Evolutionary conservation across 2,113 vertebrate genomes (phyloP), one percentile per base, ranked within the genome.

Genomic region (Heloderma charlesbogerti): DNA sequence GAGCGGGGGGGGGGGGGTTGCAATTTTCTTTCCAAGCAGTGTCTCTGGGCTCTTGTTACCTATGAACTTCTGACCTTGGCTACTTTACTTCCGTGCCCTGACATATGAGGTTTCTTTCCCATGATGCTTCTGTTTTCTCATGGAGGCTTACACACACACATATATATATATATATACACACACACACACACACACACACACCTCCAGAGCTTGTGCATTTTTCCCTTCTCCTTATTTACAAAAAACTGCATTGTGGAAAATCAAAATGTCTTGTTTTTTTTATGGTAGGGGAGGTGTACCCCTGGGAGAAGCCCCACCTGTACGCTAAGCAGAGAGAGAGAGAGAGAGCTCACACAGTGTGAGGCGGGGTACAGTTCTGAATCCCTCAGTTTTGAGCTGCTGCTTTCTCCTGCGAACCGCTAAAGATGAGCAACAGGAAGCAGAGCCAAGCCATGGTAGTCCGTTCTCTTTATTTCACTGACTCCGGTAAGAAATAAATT

Each of bases 1-100:
- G 6, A 22, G 22, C 10, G 20, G n/a, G 71, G 37, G n/a, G 20
- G n/a, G 71, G 37, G n/a, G 51, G n/a, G 31, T 31, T 16, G 20
- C 69, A 54, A 88, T 86, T 72, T 86, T 67, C 89, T 96, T 95
- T 91, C 93, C 92, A 78, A 93, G 94, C 94, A 93, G 92, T 94
- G 92, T 90, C 71, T 51, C 13, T 89, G 87, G 90, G 92, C 85
- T 93, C 92, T 89, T 87, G 88, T 96, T 96, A 93, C 92, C 79
- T 72, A 0, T 92, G 90, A 94, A 95, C 94, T 95, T 94, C 94
- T 95, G 94, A 96, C 95, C 94, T 96, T 95, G 16, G 9, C 94
- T 94, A 95, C 29, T 80, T 92, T 92, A 89, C 78, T 90, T 60
- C 13, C 27, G 83, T 92, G 18, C 93, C 89, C 94, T 90, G 87